Base-by-base conservation (phyloP, 1,140 invertebrate genomes). In the Bombus waltoni region DNA sequence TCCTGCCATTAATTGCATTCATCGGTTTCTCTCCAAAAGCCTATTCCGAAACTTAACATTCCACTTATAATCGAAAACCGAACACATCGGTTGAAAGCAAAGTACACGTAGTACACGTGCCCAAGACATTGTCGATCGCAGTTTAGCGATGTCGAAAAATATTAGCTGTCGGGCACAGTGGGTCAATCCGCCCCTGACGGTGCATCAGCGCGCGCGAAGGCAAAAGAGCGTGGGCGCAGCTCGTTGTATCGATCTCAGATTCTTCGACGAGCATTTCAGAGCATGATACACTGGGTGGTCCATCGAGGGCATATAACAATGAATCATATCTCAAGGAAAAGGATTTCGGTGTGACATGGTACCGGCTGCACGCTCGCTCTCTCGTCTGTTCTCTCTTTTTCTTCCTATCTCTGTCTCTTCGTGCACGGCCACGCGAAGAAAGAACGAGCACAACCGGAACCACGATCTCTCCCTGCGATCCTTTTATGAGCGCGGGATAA, bases 261-360 rank as follows among this genome's bases (percentile, higher is more conserved):
- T 94, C 91, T 93, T 92, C 90, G 91, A 91, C 92, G 89, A 92
- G 90, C 92, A 90, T 94, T 93, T 92, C 91, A 89, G 93, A 92
- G 92, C 92, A 92, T 74, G 59, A 92, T 91, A 80, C 87, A 92
- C 93, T 93, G 94, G 94, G 94, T 95, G 94, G 94, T 95, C 94
- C 89, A 79, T 77, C 84, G 92, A 91, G 84, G 85, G 79, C 85
- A 82, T 85, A 88, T 89, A 89, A 90, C 91, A 92, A 95, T 94
- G 93, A 94, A 94, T 94, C 94, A 94, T 93, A 91, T 75, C 87
- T 76, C 89, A 87, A 44, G 83, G 82, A 89, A 90, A 91, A 91
- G 87, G 89, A 91, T 91, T 91, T 91, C 87, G 89, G 87, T 87
- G 90, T 87, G 89, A 90, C 90, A 90, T 85, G 87, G 89, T 84